Evolutionary conservation across 1,140 invertebrate genomes (phyloP), one percentile per base, ranked within the genome.

Genomic region (Rhagoletis zephyria): DNA sequence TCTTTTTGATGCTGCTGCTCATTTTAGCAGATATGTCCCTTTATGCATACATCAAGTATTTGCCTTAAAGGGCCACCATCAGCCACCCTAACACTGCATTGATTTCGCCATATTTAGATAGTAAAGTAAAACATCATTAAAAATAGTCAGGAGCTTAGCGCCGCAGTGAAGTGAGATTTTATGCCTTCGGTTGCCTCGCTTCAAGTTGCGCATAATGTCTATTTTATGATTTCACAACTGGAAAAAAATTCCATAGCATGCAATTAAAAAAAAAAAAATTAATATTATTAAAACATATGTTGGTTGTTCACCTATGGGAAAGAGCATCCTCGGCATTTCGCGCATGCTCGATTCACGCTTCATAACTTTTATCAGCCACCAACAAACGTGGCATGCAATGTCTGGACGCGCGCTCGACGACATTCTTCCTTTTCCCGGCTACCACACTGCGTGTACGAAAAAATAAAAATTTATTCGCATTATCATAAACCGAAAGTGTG

Each of bases 151-250:
- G 45, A 16, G 40, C 19, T 70, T 4, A 67, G 10, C 9, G 40
- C 40, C 3, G 42, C 9, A 70, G 70, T 74, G 42, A 10, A 70
- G 70, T 74, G 45, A 45, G 70, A 74, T 74, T 74, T n/a, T 3
- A 16, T 19, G 3, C 14, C 10, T 74, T 74, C 42, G 16, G 12
- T 74, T 74, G 42, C 45, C 42, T 48, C 48, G 42, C 3, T 51
- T 42, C 4, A 63, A 6, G 42, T 74, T 45, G 70, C 70, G 30
- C 70, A n/a, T 74, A 74, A 74, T 74, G 45, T 48, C 45, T 74
- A 74, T 74, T 74, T 74, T 4, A 74, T 74, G 14, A 74, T 16
- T 74, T 74, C 42, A 74, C 70, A 74, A 14, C 70, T 51, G 70
- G 3, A 74, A 74, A 74, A 74, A 74, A 48, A 16, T 6, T 51